phyloP scores from a whole-genome alignment of 2,888 invertebrate genomes.

The Tetanocera ferruginea region DNA sequence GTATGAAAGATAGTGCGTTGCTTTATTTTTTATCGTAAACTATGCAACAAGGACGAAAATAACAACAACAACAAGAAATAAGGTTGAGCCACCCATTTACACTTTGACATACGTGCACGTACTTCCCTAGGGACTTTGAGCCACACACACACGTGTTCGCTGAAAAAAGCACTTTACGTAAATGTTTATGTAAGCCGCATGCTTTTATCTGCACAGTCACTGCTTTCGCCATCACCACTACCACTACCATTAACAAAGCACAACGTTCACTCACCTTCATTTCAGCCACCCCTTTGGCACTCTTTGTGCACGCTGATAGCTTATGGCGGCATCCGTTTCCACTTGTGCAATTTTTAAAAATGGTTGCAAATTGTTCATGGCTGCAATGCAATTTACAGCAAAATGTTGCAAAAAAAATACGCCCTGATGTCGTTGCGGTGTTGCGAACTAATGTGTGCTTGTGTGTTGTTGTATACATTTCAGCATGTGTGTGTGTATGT shows the following conservation, averaged over 20 bases:
- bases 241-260: neutral
- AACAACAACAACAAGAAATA: conserved; percentile 5
- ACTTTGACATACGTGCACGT: neutral
- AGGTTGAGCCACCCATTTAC: neutral
- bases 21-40: neutral
- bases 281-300: neutral
- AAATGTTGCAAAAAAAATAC: neutral
- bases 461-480: neutral
- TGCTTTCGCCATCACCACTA: too few species aligned
- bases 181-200: too few species aligned
- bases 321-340: conserved; percentile 10
- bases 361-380: conserved; percentile 28
- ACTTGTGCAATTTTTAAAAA: conserved; percentile 28
- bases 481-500: neutral
- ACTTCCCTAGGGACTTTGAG: neutral
- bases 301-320: neutral
- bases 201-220: too few species aligned
- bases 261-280: neutral
- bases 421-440: neutral
- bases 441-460: neutral
- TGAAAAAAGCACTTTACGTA: too few species aligned
- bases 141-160: too few species aligned
- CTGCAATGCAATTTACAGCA: conserved; percentile 1
- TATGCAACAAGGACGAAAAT: neutral
- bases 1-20: conserved; percentile 2